phyloP scores from a whole-genome alignment of 2,888 invertebrate species.

The Polymixis flavicincta region DNA sequence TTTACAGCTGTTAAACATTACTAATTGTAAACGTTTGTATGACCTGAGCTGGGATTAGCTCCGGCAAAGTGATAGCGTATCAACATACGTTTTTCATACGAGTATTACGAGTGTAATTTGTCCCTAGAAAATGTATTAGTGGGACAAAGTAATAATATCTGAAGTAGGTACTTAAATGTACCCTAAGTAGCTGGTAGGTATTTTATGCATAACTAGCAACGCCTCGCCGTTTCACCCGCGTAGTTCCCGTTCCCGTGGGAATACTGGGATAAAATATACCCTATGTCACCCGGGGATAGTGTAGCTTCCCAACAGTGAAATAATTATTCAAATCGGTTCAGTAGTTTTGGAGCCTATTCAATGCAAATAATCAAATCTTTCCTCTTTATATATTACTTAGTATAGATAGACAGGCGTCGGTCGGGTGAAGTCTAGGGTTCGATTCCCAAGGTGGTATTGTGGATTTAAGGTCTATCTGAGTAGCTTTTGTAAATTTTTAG shows the following conservation, averaged over 20 bases:
- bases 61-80: background rate
- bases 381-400: no score
- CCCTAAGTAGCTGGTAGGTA: background rate
- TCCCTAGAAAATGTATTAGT: background rate
- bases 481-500: background rate
- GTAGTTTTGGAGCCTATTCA: no score
- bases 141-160: background rate
- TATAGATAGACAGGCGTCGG: no score
- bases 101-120: background rate
- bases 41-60: constrained; percentile 14
- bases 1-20: constrained; percentile 40
- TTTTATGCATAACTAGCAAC: no score
- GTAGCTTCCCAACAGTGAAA: no score
- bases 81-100: background rate
- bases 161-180: background rate
- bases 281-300: no score
- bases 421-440: background rate
- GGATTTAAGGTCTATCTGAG: background rate
- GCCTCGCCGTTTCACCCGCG: no score
- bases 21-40: constrained; percentile 32
- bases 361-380: no score
- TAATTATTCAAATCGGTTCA: no score
- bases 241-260: no score
- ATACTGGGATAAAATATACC: no score
- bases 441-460: background rate